These are phyloP conservation scores for Dryomyza anilis DNA, from an alignment of 2,888 invertebrate species.

Conservation along the genomic window DNA sequence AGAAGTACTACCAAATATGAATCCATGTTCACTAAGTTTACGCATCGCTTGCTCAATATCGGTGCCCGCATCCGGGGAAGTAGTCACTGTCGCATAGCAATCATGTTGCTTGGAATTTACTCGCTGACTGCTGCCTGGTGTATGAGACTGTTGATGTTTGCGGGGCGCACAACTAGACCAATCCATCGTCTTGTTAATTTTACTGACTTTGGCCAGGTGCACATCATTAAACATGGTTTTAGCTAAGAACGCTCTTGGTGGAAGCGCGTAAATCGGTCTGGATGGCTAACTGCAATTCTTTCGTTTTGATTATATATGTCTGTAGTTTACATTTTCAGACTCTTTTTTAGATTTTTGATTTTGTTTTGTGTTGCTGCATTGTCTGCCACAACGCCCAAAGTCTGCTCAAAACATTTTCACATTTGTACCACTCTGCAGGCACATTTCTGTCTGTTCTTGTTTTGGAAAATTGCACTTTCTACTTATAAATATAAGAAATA, in stretches of 20 bases:
- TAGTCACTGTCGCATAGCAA: background rate
- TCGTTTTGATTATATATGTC: too few relatives aligned
- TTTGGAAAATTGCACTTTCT: too few relatives aligned
- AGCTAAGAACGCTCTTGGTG: background rate
- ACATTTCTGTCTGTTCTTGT: too few relatives aligned
- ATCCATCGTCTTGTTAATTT: conserved; percentile 36
- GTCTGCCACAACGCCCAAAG: too few relatives aligned
- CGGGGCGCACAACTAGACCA: background rate
- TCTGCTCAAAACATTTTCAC: too few relatives aligned
- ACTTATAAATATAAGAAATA: too few relatives aligned
- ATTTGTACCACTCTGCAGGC: too few relatives aligned
- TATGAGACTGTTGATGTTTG: conserved; percentile 14
- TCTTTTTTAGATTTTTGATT: too few relatives aligned
- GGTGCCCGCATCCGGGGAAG: background rate
- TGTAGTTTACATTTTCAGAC: too few relatives aligned
- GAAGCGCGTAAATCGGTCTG: too few relatives aligned
- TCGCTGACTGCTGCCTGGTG: background rate
- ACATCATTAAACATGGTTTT: conserved; percentile 51
- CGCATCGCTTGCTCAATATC: conserved; percentile 38
- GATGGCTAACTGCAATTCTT: too few relatives aligned
- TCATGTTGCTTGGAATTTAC: background rate
- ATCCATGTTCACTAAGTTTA: conserved; percentile 44
- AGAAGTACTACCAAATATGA: conserved; percentile 56
- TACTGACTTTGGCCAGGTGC: conserved; percentile 53
- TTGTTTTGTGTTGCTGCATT: too few relatives aligned